Evolutionary conservation across 2,888 invertebrate species (phyloP).

Genomic region (Hyposoter dolosus): DNA sequence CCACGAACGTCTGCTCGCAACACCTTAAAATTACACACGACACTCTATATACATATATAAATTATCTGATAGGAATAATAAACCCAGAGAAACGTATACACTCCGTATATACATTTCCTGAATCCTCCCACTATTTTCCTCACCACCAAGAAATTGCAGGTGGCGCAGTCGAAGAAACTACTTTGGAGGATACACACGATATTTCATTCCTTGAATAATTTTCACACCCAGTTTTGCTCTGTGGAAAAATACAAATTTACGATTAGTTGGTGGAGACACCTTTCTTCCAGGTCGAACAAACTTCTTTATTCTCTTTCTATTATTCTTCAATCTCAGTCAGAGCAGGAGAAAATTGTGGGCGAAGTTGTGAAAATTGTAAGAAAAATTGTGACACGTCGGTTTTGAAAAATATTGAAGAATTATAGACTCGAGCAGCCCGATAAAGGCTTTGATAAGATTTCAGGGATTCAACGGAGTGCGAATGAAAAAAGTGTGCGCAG

Average conservation of each 20-base stretch:
- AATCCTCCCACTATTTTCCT: slow-evolving; percentile 6
- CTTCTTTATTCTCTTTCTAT: not conserved
- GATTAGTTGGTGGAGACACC: not conserved
- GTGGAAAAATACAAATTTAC: slow-evolving; percentile 14
- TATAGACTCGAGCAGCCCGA: slow-evolving; percentile 3
- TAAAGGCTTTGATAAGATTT: slow-evolving; percentile 30
- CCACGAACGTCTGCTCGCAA: slow-evolving; percentile 49
- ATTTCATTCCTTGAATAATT: slow-evolving; percentile 54
- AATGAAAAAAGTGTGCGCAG: slow-evolving; percentile 26
- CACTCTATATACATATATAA: not conserved
- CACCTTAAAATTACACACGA: not conserved
- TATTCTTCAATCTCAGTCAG: not conserved
- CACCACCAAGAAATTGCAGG: not conserved
- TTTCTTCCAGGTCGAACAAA: slow-evolving; percentile 5
- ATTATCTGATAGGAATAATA: slow-evolving; percentile 42
- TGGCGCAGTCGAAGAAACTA: slow-evolving; percentile 15
- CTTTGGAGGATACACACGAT: slow-evolving; percentile 29
- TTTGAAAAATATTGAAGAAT: slow-evolving; percentile 21
- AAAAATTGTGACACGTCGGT: not conserved
- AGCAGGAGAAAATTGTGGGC: not conserved
- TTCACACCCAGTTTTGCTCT: not conserved
- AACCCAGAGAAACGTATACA: slow-evolving; percentile 25
- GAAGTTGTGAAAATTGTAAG: slow-evolving; percentile 9
- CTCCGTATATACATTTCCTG: not conserved
- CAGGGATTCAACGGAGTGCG: slow-evolving; percentile 10